Percentiles rank a stretch among this genome's conserved stretches.
Conservation (phyloP, 2,797 vertebrate species). For the Synanceia verrucosa region DNA sequence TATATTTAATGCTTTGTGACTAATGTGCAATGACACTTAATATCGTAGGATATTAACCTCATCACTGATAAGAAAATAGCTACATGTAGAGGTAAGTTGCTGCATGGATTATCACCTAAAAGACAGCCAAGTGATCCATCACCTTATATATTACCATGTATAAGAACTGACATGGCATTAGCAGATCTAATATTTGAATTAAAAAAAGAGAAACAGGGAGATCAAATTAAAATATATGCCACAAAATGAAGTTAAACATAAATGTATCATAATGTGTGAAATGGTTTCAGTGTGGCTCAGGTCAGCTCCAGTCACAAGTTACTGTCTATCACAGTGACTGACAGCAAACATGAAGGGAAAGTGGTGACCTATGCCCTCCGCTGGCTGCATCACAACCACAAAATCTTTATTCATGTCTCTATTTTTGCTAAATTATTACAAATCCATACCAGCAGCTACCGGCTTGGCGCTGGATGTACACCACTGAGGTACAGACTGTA, state of each 20-base stretch:
- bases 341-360: slow-evolving; percentile 13
- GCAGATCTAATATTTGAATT: neutral
- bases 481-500: slow-evolving; percentile 6
- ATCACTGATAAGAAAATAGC: slow-evolving; percentile 5
- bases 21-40: slow-evolving; percentile 14
- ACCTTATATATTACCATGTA: neutral
- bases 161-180: neutral
- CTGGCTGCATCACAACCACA: neutral
- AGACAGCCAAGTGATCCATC: neutral
- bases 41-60: slow-evolving; percentile 13
- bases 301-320: slow-evolving; percentile 2
- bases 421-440: neutral
- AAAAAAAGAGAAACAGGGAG: neutral
- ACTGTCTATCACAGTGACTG: neutral
- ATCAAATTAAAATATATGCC: slow-evolving; percentile 28
- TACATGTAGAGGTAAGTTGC: slow-evolving; percentile 9
- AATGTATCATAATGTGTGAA: slow-evolving; percentile 15
- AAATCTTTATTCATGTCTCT: neutral
- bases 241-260: neutral
- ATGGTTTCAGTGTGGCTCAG: slow-evolving; percentile 20
- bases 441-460: slow-evolving; percentile 1
- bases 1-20: slow-evolving; percentile 9
- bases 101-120: slow-evolving; percentile 15
- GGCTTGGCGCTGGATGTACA: slow-evolving; percentile 6
- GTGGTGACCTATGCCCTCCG: slow-evolving; percentile 1